Evolutionary conservation across 1,140 invertebrate species (phyloP).

Genomic region (Oncopeltus fasciatus): DNA sequence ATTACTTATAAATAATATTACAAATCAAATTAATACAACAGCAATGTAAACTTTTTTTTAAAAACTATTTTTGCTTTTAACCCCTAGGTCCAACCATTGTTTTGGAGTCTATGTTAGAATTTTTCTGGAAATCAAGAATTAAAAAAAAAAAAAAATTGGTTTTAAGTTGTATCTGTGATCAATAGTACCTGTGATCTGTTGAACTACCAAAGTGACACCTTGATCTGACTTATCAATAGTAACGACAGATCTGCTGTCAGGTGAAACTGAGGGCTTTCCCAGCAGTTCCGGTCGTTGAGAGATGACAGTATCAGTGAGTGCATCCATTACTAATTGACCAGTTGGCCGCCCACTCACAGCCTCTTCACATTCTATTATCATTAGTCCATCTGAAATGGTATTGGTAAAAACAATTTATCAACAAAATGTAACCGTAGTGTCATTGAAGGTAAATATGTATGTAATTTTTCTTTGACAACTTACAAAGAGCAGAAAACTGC

Average conservation of each 20-base stretch:
- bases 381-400: slow-evolving; percentile 46
- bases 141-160: too few species aligned
- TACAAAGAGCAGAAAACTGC: slow-evolving; percentile 60
- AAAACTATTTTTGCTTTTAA: too few species aligned
- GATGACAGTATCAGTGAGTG: slow-evolving; percentile 58
- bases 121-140: too few species aligned
- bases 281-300: slow-evolving; percentile 44
- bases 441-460: too few species aligned
- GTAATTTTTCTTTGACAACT: slow-evolving; percentile 28
- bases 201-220: slow-evolving; percentile 54
- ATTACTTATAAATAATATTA: too few species aligned
- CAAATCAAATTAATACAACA: too few species aligned
- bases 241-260: slow-evolving; percentile 54
- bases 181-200: slow-evolving; percentile 44
- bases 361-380: slow-evolving; percentile 56
- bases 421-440: too few species aligned
- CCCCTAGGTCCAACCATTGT: too few species aligned
- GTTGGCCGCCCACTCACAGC: slow-evolving; percentile 44
- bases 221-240: slow-evolving; percentile 42
- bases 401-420: background rate
- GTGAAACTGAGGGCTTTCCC: slow-evolving; percentile 53
- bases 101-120: too few species aligned
- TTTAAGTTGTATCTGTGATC: too few species aligned
- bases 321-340: slow-evolving; percentile 59
- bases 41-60: background rate